phyloP scores from a whole-genome alignment of 1,140 invertebrate species.

The Listronotus bonariensis region DNA sequence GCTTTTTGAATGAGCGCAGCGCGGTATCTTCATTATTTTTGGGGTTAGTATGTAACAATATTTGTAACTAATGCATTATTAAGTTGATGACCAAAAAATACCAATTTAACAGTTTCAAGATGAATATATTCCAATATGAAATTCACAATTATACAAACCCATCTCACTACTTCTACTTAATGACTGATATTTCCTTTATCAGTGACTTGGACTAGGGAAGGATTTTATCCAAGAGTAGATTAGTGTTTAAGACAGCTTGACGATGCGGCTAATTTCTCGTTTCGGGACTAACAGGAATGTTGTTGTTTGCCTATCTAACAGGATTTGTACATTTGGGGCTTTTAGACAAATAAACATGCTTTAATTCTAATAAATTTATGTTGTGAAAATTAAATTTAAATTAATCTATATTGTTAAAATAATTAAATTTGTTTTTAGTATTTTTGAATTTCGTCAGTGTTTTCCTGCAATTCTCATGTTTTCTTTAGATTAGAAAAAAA shows the following conservation, averaged over 20 bases:
- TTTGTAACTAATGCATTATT: no score
- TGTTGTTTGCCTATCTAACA: conserved; percentile 3
- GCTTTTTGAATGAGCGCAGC: no score
- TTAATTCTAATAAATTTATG: neutral
- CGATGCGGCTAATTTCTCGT: neutral
- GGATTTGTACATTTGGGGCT: conserved; percentile 2
- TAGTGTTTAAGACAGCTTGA: conserved; percentile 19
- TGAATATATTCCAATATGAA: neutral
- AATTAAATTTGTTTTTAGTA: no score
- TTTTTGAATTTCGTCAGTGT: no score
- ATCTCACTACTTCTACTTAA: conserved; percentile 14
- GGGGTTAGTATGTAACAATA: no score
- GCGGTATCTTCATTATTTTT: no score
- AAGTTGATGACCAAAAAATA: no score
- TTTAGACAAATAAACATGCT: conserved; percentile 4
- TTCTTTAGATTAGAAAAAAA: no score
- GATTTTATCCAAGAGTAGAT: neutral
- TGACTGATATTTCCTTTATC: conserved; percentile 10
- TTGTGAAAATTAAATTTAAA: no score
- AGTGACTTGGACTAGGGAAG: conserved; percentile 1
- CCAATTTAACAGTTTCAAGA: no score
- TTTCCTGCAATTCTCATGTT: no score
- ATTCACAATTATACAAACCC: conserved; percentile 1
- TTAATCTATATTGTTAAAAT: no score
- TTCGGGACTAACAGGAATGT: conserved; percentile 8